Evolutionary conservation across 2,113 vertebrate genomes (phyloP), one percentile per base, ranked within the genome.

Genomic region (Lepus americanus): DNA sequence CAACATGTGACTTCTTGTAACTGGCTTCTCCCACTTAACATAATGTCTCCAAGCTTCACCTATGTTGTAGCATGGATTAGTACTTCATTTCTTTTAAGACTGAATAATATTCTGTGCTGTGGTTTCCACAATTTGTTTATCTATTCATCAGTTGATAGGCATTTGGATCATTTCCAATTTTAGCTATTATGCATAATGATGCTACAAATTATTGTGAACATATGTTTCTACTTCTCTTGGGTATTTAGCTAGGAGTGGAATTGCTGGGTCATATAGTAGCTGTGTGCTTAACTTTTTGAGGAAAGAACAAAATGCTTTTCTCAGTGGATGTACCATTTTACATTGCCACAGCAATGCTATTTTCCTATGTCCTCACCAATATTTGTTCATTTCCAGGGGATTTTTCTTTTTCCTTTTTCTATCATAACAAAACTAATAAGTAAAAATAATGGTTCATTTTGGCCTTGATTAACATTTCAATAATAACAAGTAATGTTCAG

Each of bases 391-490:
- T 76, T 73, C 14, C 80, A 3, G 12, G 19, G 10, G 2, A 0
- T 29, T 69, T 29, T 33, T 11, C 7, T 64, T 67, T 0, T 72
- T 27, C 29, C 61, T 53, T 25, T 5, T 22, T 55, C 49, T 39
- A 84, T 25, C 66, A 39, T 16, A 77, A 10, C 13, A 29, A 78
- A 72, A 10, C 25, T 82, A 5, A 12, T 29, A 7, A 51, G 0
- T 78, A 1, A 67, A 77, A 78, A 13, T 77, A 66, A 27, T 55
- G 64, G 44, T 16, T 92, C 17, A 20, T 74, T 74, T 36, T 85
- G 72, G 33, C 29, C 63, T 94, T 55, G 19, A 85, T 92, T 84
- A 74, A 13, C 72, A 76, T 94, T 80, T 95, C 33, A 9, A 14
- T 76, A 55, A 70, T 84, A 22, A 63, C 5, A 36, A 53, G 23